Base-by-base conservation (phyloP, 53 echinoderm and acorn worm genomes). In the Holothuria scabra region DNA sequence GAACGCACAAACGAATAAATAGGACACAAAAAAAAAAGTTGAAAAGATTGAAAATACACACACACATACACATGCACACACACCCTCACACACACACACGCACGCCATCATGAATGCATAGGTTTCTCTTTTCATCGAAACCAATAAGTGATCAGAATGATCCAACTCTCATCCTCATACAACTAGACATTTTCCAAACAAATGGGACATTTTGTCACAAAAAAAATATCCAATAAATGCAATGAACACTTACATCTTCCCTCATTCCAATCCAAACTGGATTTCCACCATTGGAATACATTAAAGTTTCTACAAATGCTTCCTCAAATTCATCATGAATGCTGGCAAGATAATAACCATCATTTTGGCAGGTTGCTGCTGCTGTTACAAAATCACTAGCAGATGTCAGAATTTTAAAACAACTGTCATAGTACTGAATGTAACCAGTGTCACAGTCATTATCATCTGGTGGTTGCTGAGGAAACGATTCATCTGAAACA, bases 261-360 rank as follows among this genome's bases (percentile, higher is more conserved):
- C 48, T 65, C 85, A 93, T 85, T 28, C 96, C 96, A 22, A 95
- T 76, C 96, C 96, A 95, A 2, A 93, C 58, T 1, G 91, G 85
- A 11, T 85, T 66, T 25, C 72, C 76, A 0, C 91, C 90, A 19
- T 68, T 59, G 7, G 69, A 72, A 34, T 85, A 80, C 65, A 90
- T 81, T 37, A 92, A 86, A n/a, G 83, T 74, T 60, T 96, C 92
- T 5, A 86, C 93, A 66, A 79, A 96, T 31, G 92, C 89, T 22
- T 94, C 83, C 70, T 96, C 97, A 48, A 90, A 96, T 13, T 66
- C 74, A 65, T 88, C 86, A 22, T 62, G 86, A 62, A 96, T 91
- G 66, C 97, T 96, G 1, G 91, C 90, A 49, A 95, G 88, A 16
- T 87, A 31, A 49, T 57, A 66, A 12, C 91, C 89, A 10, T 86